These are phyloP conservation scores for Thamnophis sirtalis DNA, from an alignment of 2,113 vertebrate genomes.

Conservation along the genomic window DNA sequence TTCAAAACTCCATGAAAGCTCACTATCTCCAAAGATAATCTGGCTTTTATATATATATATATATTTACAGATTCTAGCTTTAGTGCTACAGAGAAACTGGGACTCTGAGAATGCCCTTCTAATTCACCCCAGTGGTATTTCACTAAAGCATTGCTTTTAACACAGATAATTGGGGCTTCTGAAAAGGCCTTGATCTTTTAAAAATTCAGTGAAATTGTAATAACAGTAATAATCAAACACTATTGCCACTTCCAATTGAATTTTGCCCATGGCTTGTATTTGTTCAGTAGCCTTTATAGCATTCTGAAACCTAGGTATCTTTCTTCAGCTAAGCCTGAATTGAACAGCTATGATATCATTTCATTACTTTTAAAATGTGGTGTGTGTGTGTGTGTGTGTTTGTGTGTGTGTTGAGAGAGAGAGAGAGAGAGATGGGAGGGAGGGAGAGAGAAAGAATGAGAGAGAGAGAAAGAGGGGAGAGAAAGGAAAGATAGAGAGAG, in stretches of 20 bases:
- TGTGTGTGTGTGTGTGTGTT: not conserved
- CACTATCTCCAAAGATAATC: not conserved
- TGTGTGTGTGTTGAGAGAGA: too few species aligned
- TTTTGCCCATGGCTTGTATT: not conserved
- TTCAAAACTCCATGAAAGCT: not conserved
- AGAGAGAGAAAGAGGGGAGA: too few species aligned
- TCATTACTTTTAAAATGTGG: not conserved
- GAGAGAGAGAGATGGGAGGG: too few species aligned
- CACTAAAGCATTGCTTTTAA: not conserved
- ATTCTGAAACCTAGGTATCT: not conserved
- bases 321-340: not conserved
- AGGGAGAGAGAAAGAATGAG: too few species aligned
- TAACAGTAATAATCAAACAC: not conserved
- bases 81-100: too few species aligned
- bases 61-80: too few species aligned
- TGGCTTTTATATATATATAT: not conserved
- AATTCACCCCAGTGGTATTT: not conserved
- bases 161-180: not conserved
- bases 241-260: not conserved
- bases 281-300: not conserved
- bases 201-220: not conserved
- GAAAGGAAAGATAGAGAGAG: too few species aligned
- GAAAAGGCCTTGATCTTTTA: not conserved
- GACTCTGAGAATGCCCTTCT: too few species aligned
- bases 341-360: not conserved